Percentiles rank a stretch among this genome's conserved stretches.
Conservation (phyloP, 2,888 invertebrate species). For the Orthonychiurus folsomi region DNA sequence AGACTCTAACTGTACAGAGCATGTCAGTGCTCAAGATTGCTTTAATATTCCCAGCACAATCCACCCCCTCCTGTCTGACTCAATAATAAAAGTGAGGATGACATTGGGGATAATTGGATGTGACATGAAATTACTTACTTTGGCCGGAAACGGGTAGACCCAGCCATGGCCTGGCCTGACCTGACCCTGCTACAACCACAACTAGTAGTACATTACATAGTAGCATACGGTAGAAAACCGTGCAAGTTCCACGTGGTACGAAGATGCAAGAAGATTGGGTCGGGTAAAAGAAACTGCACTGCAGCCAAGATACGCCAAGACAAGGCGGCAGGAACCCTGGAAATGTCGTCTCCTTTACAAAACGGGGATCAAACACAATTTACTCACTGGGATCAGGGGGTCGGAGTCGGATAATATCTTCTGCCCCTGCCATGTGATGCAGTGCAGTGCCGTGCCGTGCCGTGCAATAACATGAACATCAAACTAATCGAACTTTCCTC, state of each 20-base stretch:
- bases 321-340: neutral
- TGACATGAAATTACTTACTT: conserved; percentile 1
- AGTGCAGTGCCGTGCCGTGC: too few relatives aligned
- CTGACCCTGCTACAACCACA: too few relatives aligned
- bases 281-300: too few relatives aligned
- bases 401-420: neutral
- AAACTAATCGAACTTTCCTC: neutral
- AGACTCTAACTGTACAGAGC: too few relatives aligned
- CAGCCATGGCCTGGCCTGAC: too few relatives aligned
- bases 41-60: too few relatives aligned
- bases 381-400: neutral
- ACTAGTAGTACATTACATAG: too few relatives aligned
- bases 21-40: too few relatives aligned
- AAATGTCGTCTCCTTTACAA: neutral
- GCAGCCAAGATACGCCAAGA: neutral
- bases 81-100: neutral
- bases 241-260: too few relatives aligned
- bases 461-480: neutral
- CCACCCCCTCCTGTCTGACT: neutral
- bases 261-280: too few relatives aligned
- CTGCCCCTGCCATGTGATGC: neutral
- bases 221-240: too few relatives aligned
- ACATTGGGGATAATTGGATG: neutral
- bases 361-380: neutral
- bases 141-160: too few relatives aligned